Conservation (phyloP, 2,113 vertebrate genomes). For the Terrapene triunguis region DNA sequence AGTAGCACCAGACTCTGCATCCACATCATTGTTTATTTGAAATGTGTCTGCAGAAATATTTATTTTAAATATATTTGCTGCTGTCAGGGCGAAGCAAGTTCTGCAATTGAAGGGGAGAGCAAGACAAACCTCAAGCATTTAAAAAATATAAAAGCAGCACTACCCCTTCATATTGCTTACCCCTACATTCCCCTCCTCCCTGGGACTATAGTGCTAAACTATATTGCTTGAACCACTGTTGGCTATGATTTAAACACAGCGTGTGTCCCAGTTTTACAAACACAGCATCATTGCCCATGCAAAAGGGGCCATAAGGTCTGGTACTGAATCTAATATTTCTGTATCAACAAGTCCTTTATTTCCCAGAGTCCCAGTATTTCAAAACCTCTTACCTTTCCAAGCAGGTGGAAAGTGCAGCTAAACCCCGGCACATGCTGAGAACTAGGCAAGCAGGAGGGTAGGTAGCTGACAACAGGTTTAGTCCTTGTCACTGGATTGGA, state of each 20-base stretch:
- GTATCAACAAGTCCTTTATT: not conserved
- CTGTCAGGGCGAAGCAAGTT: not conserved
- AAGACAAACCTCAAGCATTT: accelerated
- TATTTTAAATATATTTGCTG: not conserved
- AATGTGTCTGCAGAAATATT: too few species aligned
- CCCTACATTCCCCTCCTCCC: not conserved
- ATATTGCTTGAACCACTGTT: not conserved
- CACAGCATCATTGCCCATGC: not conserved
- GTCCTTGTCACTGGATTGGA: accelerated
- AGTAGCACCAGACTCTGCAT: not conserved
- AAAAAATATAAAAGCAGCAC: not conserved
- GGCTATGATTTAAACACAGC: accelerated
- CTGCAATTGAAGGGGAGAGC: not conserved
- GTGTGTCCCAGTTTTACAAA: not conserved
- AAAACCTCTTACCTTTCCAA: slow-evolving; percentile 88
- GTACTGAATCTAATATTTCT: not conserved
- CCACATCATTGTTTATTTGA: not conserved
- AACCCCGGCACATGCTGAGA: slow-evolving; percentile 87
- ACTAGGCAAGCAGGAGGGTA: slow-evolving; percentile 17
- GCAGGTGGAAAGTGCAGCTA: slow-evolving; percentile 85
- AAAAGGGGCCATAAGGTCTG: not conserved
- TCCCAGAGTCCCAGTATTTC: not conserved
- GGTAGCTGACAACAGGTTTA: slow-evolving; percentile 42
- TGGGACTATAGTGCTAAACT: not conserved
- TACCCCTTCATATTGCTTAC: not conserved